Base-by-base conservation (phyloP, 1,140 invertebrate species). In the Hylaeus anthracinus region DNA sequence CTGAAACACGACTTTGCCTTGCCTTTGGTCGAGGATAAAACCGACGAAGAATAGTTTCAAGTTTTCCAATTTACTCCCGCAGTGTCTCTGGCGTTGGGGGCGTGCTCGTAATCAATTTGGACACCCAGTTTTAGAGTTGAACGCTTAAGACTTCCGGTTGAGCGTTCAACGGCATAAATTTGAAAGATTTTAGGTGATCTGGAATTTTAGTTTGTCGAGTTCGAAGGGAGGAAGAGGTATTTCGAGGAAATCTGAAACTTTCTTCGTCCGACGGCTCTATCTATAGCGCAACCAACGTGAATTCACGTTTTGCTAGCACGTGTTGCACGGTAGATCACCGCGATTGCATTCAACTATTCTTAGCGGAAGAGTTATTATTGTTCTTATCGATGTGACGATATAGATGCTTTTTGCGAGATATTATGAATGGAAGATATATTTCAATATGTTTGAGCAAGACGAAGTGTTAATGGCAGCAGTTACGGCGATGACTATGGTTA, bases 231-330 rank as follows among this genome's bases (percentile, higher is more conserved):
- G 55, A n/a, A 26, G 56, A 58, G 15, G 6, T 10, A 26, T 12
- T 39, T 15, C 61, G 5, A 64, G 39, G 39, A 64, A 64, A 64
- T 55, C 39, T 55, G 61, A 75, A 66, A 66, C 72, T 75, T 75
- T 65, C 72, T n/a, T 37, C 15, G 39, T 9, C 1, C 64, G 41
- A 26, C 15, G 4, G 64, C 39, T 55, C 39, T 10, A 15, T 41
- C 5, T 48, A 26, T 10, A 14, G 14, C 71, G 45, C 14, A 5
- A 15, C 61, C 15, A 14, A 51, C 5, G 48, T 73, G 45, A 51
- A 51, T 41, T 51, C 15, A n/a, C 37, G 37, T 26, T 12, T 51
- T 12, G 12, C 58, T 60, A 60, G 15, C 58, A 37, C 3, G 10
- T 37, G 58, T 37, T 5, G n/a, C 58, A 60, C 58, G 58, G 26